Base-by-base conservation (phyloP, 2,888 invertebrate species). In the Chymomyza amoena region DNA sequence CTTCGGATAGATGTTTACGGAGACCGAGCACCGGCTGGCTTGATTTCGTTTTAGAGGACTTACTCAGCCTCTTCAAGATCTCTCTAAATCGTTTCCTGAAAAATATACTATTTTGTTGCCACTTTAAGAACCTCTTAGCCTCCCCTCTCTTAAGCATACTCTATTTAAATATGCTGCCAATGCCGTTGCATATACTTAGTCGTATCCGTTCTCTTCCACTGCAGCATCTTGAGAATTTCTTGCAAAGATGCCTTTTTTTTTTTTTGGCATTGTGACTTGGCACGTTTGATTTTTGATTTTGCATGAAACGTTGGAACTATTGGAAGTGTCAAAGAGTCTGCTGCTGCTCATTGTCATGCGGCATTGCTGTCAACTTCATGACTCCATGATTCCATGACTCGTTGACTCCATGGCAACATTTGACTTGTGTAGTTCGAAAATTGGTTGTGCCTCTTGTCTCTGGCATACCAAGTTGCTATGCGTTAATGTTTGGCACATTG, bases 91-190 rank as follows among this genome's bases (percentile, higher is more conserved):
- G 32, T 9, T 32, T 7, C 32, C 1, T 9, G 6, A 32, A 32
- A 32, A 32, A 32, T 1, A 32, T 6, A 32, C 4, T 32, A 7
- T 32, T 32, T 32, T 6, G 9, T 32, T 32, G 32, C 32, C 32
- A 32, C 32, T 9, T 0, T 9, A 1, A 9, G 9, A 32, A 32
- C 32, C 7, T 10, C 13, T 45, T 45, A 13, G 13, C 39, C 6
- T 0, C 13, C 39, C 39, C 39, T 45, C 39, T 10, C 7, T 45
- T 10, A 4, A 13, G 39, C 13, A 13, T 45, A 45, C 10, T 45
- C 39, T 45, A 75, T 84, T 81, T 87, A 84, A 87, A 83, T 83
- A 80, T 76, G 80, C 80, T 79, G 66, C 73, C 74, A 75, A 67
- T 75, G 76, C 83, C 16, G 10, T 28, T 57, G 59, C 64, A 64